Evolutionary conservation across 2,888 invertebrate species (phyloP).

Genomic region (Caenorhabditis becei): DNA sequence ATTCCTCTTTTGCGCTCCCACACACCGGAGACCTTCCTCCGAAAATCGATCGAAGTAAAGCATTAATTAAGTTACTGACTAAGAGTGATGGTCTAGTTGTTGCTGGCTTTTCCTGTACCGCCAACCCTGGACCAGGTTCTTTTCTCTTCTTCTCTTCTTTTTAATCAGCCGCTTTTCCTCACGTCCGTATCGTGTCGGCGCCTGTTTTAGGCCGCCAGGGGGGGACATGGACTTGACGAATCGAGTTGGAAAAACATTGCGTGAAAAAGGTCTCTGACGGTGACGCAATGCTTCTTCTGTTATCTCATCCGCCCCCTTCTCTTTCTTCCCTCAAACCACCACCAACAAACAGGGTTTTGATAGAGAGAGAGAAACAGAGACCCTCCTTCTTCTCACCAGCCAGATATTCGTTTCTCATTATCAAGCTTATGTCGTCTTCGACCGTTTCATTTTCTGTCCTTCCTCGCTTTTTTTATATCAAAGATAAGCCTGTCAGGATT

Average conservation of each 20-base stretch:
- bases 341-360: constrained; percentile 65
- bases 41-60: constrained; percentile 49
- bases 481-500: not conserved
- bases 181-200: constrained; percentile 10
- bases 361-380: constrained; percentile 38
- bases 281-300: constrained; percentile 63
- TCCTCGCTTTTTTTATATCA: not conserved
- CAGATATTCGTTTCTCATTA: constrained; percentile 59
- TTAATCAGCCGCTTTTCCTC: constrained; percentile 26
- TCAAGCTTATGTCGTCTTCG: constrained; percentile 52
- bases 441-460: constrained; percentile 38
- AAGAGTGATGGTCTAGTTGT: constrained; percentile 6
- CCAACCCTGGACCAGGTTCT: constrained; percentile 24
- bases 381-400: constrained; percentile 37
- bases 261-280: constrained; percentile 49
- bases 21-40: constrained; percentile 20
- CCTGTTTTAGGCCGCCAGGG: constrained; percentile 15
- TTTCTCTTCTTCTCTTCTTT: constrained; percentile 30
- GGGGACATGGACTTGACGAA: constrained; percentile 19
- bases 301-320: constrained; percentile 51
- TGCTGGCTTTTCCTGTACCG: not conserved
- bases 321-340: constrained; percentile 47
- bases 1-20: constrained; percentile 44
- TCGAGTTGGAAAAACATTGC: constrained; percentile 59
- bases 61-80: constrained; percentile 54